Evolutionary conservation across 2,797 vertebrate species (phyloP), one percentile per base, ranked within the genome.

Genomic region (Atherinosoma microstoma): DNA sequence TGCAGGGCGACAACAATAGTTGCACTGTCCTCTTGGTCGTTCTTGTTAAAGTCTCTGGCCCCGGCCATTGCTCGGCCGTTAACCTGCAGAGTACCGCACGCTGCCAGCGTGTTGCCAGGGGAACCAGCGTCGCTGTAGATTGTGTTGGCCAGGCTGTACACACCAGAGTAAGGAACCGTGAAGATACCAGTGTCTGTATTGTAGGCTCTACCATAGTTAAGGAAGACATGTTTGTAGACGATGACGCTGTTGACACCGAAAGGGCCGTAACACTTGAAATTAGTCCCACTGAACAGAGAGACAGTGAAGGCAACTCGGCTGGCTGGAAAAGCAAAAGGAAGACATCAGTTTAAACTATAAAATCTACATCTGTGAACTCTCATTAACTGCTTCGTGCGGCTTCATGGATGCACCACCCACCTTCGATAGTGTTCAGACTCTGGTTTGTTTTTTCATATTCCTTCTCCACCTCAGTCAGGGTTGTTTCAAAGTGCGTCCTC

Each of bases 1-100:
- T 83, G 71, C 4, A 77, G 4, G 5, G 80, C 87, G 49, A 95
- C 1, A 8, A 75, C 77, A 3, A 63, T 38, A 0, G 87, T 91
- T 56, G 59, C 15, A 2, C 92, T 94, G 88, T 95, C 94, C 73
- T 95, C 91, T 29, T 92, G 87, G 85, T 95, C 95, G 0, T 79
- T 34, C 0, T 0, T 20, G 38, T 93, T 93, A 5, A 0, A 1
- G 5, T 95, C 94, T 1, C 0, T 67, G 30, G 75, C 32, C 0
- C n/a, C 18, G 0, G 80, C 78, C 9, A 92, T 24, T 2, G 18
- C 5, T 0, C 0, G 3, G 3, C 49, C 54, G 35, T 95, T 94
- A 2, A 92, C 73, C n/a, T 38, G 58, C 49, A 95, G 65, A 2
- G 0, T 40, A 32, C 72, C 91, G 3, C 94, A 94, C 58, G 84